Evolutionary conservation across 2,113 vertebrate species (phyloP).

Genomic region (Daubentonia madagascariensis): DNA sequence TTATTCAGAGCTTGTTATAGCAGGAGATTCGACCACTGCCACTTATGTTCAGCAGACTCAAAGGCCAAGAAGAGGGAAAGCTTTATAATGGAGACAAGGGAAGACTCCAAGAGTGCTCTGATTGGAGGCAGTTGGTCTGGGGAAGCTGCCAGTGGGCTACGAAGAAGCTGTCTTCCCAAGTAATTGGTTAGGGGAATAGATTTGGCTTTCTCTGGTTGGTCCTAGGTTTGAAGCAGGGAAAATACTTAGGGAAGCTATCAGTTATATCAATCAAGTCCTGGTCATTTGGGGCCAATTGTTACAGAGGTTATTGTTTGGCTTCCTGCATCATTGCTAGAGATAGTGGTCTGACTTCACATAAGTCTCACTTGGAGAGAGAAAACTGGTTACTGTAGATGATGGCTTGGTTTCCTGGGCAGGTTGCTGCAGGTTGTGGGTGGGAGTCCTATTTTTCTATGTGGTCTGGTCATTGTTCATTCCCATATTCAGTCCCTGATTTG

Average conservation of each 20-base stretch:
- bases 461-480: neutral
- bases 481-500: neutral
- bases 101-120: neutral
- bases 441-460: neutral
- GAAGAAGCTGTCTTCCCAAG: accelerated
- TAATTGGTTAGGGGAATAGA: accelerated
- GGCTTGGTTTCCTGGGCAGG: neutral
- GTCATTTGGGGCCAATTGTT: neutral
- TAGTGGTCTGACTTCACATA: neutral
- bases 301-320: neutral
- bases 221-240: neutral
- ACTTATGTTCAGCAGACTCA: neutral
- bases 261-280: neutral
- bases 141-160: too few species aligned
- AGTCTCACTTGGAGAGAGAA: neutral
- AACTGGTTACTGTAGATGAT: neutral
- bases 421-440: neutral
- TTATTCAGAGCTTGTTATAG: neutral
- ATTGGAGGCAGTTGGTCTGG: neutral
- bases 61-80: neutral
- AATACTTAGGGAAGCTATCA: neutral
- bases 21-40: neutral
- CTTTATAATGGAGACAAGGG: too few species aligned
- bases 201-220: neutral
- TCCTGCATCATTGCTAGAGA: neutral